Evolutionary conservation across 2,113 vertebrate species (phyloP).

Genomic region (Oreocharis arfaki): DNA sequence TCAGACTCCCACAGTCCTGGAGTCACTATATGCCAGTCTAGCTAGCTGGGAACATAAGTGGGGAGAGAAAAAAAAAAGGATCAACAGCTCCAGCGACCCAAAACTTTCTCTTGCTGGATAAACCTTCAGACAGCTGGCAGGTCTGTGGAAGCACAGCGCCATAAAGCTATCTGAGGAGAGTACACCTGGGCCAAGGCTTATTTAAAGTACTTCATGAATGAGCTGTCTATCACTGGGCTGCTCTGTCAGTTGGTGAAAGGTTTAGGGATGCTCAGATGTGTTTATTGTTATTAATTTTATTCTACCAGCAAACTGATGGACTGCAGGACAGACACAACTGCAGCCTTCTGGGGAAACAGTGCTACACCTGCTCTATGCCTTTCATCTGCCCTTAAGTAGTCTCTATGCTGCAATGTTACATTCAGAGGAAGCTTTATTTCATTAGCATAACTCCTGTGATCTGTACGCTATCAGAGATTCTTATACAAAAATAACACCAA

Average conservation of each 20-base stretch:
- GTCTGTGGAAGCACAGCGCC: not conserved
- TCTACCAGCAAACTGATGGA: not conserved
- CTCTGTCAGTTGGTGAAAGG: not conserved
- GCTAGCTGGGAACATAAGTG: accelerated
- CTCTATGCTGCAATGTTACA: not conserved
- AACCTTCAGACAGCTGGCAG: not conserved
- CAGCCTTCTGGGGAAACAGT: not conserved
- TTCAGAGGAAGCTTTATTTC: not conserved
- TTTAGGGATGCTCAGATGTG: not conserved
- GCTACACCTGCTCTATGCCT: not conserved
- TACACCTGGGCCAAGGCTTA: not conserved
- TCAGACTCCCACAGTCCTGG: not conserved
- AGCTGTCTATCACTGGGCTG: not conserved
- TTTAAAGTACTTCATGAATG: not conserved
- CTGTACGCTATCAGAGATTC: not conserved
- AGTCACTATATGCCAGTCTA: not conserved
- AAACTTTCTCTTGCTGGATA: not conserved
- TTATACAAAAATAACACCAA: constrained; percentile 22
- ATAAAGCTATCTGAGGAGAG: not conserved
- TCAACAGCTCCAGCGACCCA: not conserved
- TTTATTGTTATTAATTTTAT: not conserved
- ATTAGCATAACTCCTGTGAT: not conserved
- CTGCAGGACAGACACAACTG: not conserved
- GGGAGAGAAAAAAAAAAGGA: not conserved
- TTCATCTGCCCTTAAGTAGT: not conserved